Base-by-base conservation (phyloP, 2,113 vertebrate genomes). In the Aramus guarauna region DNA sequence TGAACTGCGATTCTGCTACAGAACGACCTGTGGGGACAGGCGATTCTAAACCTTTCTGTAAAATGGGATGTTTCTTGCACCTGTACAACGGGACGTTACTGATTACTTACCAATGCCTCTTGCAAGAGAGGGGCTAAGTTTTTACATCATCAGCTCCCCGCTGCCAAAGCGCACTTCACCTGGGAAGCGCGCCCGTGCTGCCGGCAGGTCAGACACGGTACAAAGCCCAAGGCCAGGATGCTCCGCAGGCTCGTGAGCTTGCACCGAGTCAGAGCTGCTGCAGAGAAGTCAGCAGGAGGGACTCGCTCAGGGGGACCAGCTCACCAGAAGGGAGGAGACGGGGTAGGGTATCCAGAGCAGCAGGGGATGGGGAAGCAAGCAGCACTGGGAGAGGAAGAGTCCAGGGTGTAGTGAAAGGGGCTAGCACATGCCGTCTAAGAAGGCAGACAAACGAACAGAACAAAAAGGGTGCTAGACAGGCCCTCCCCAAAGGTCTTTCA, bases 81-180 rank as follows among this genome's bases (percentile, higher is more conserved):
- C 30, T 66, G 13, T 27, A 14, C 15, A 21, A 48, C 0, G 7
- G 84, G 77, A 45, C 0, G 2, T 29, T 17, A 64, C 58, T 5
- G 1, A 11, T 52, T 94, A 97, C 97, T 97, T 97, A 97, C 95
- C 96, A 18, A 39, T 0, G 63, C 53, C 91, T 78, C 86, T 41
- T 20, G 74, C 66, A 47, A 85, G 81, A 68, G n/a, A 69, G 34
- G 6, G 56, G 41, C 37, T 62, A 22, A 34, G 50, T 15, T 87
- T 60, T 76, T 60, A n/a, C 19, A 24, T 1, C 60, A 37, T 7
- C 9, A 22, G 59, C 15, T 58, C 12, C 79, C 45, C 41, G 0
- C 2, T 24, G 75, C 71, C 15, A 3, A 2, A 34, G 41, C 13
- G 1, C 66, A 2, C 48, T 52, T 58, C 27, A 5, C 29, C 48